Evolutionary conservation across 64 coral and sea anemone species (phyloP), one percentile per base, ranked within the genome.

Genomic region (Actinia equina): DNA sequence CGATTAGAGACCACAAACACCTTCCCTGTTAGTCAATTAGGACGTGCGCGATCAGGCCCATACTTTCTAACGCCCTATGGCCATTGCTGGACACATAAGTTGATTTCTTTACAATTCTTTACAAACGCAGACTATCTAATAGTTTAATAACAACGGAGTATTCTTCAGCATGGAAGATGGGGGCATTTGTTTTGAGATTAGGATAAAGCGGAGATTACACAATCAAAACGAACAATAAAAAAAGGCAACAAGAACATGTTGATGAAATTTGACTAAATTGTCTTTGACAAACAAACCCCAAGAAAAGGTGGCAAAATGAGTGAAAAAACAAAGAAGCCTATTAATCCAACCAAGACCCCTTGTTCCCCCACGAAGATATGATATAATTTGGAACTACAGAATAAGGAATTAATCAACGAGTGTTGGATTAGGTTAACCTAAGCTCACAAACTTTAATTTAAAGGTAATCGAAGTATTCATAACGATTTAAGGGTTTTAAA

Each of bases 361-460:
- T 87, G 91, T 96, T 82, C 94, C 88, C 94, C 94, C 94, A 93
- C 94, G 94, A 84, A 52, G 94, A 90, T 74, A 74, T 74, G 69
- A 41, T 69, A 41, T 27, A 74, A 74, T 74, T 74, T 74, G 69
- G 69, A 65, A 74, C 69, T 30, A 26, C 22, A 74, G 6, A 74
- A 74, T 30, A 74, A 41, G 7, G 25, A 74, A 74, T 74, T 41
- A 30, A 74, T 74, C 69, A 74, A 15, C 9, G 69, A 13, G 10
- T 74, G 26, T 74, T 74, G 10, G 69, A 74, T 74, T 74, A 74
- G 69, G 43, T 81, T 71, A 83, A 23, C 61, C 46, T 27, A 54
- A 65, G 80, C 59, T 70, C 30, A 52, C 77, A 74, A 87, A 83
- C 67, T 83, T 52, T 83, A 87, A 92, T 86, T 58, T 80, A 23